A percentile compares a stretch with the other conserved stretches of the same genome.
Evolutionary conservation across 2,888 invertebrate genomes (phyloP).

Genomic region (Drosophila anomalata): DNA sequence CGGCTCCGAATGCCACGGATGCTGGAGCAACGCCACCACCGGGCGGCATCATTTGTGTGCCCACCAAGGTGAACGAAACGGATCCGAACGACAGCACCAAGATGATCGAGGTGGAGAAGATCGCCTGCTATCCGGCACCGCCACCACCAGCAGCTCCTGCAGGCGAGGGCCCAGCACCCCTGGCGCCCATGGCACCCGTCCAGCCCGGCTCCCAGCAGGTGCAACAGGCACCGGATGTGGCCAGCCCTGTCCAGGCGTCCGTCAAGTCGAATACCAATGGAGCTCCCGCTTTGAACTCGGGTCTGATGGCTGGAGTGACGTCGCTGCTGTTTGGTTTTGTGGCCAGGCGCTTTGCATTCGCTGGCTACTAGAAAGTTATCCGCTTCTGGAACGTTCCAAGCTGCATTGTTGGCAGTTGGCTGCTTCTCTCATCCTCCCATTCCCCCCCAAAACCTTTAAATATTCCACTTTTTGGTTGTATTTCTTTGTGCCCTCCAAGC

Average conservation of each 20-base stretch:
- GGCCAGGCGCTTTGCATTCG: conserved; percentile 14
- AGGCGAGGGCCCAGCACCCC: conserved; percentile 56
- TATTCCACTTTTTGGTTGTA: neutral
- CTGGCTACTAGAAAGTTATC: conserved; percentile 6
- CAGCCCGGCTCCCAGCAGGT: conserved; percentile 65
- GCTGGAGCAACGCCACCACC: conserved; percentile 60
- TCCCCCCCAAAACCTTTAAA: neutral
- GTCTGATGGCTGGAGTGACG: neutral
- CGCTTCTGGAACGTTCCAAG: conserved; percentile 23
- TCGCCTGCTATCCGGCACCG: conserved; percentile 82
- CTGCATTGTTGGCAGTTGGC: conserved; percentile 8
- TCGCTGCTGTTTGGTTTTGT: conserved; percentile 1
- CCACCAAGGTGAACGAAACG: conserved; percentile 81
- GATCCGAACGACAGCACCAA: conserved; percentile 82
- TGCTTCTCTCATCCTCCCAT: neutral
- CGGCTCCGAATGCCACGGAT: conserved; percentile 50
- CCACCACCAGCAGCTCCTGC: conserved; percentile 65
- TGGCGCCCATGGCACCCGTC: conserved; percentile 70
- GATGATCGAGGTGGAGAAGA: conserved; percentile 80
- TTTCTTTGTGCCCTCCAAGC: neutral
- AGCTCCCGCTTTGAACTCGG: conserved; percentile 3
- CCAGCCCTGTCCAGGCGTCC: conserved; percentile 69
- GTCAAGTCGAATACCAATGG: conserved; percentile 54
- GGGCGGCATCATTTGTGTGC: conserved; percentile 82
- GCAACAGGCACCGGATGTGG: conserved; percentile 54